phyloP scores from a whole-genome alignment of 2,888 invertebrate species.

The Drosophila heteroneura region DNA sequence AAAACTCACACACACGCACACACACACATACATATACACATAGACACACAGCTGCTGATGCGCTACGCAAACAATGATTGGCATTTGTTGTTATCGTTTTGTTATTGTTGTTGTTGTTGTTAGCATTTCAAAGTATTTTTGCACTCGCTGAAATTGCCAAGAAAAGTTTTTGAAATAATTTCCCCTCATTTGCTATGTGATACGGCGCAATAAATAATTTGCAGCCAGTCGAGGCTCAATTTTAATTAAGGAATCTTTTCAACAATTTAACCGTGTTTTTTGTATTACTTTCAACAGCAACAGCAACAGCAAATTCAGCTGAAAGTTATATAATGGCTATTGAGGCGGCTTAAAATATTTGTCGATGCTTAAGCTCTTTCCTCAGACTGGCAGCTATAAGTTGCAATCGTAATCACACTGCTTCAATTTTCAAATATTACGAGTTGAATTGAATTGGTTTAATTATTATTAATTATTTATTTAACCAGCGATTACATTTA shows the following conservation, averaged over 20 bases:
- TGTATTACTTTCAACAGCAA: slow-evolving; percentile 47
- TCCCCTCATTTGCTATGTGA: slow-evolving; percentile 59
- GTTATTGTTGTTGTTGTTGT: slow-evolving; percentile 42
- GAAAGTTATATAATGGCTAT: slow-evolving; percentile 21
- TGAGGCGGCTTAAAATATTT: not conserved
- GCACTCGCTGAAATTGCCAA: slow-evolving; percentile 72
- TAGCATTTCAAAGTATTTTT: slow-evolving; percentile 65
- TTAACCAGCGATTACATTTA: not conserved
- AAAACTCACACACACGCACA: slow-evolving; percentile 10
- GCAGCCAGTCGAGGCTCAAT: slow-evolving; percentile 51
- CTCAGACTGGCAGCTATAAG: not conserved
- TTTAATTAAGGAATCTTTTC: slow-evolving; percentile 73
- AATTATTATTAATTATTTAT: not conserved
- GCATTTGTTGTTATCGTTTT: slow-evolving; percentile 73
- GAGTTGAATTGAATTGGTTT: not conserved
- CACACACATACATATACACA: slow-evolving; percentile 9
- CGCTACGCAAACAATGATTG: slow-evolving; percentile 79
- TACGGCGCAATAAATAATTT: slow-evolving; percentile 54
- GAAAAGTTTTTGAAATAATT: slow-evolving; percentile 74
- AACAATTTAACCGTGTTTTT: slow-evolving; percentile 37
- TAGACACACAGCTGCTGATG: slow-evolving; percentile 70
- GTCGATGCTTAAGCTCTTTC: not conserved
- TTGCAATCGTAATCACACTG: not conserved
- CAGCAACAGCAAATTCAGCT: slow-evolving; percentile 3
- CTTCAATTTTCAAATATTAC: not conserved